phyloP scores from a whole-genome alignment of 1,140 invertebrate genomes.

The Drosophila bipectinata region DNA sequence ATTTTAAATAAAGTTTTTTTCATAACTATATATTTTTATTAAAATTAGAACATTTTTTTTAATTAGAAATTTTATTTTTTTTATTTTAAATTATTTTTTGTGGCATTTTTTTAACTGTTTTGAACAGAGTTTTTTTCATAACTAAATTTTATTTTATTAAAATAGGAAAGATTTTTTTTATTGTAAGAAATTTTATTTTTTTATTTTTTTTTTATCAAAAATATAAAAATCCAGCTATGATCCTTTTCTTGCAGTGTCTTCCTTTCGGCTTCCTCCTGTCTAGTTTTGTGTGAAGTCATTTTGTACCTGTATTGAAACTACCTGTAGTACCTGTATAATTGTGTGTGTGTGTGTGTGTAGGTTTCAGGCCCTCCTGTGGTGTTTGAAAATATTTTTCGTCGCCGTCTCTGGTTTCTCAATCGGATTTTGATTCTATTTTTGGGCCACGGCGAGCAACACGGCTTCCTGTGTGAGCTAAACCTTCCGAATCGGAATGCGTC shows the following conservation, averaged over 20 bases:
- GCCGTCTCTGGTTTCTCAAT: slow-evolving; percentile 1
- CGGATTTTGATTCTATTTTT: slow-evolving; percentile 2
- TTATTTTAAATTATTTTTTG: no score
- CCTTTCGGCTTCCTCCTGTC: slow-evolving; percentile 36
- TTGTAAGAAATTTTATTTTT: no score
- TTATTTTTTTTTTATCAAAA: background rate
- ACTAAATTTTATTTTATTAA: no score
- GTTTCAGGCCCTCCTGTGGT: slow-evolving; percentile 12
- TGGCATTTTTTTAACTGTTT: no score
- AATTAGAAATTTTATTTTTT: no score
- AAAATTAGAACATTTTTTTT: no score
- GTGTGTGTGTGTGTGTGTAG: background rate
- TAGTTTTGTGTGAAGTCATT: slow-evolving; percentile 77
- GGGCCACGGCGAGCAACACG: background rate
- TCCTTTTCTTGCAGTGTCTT: background rate
- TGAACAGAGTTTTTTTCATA: no score
- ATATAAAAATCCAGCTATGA: background rate
- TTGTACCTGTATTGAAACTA: slow-evolving; percentile 65
- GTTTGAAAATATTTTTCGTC: slow-evolving; percentile 9
- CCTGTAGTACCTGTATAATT: slow-evolving; percentile 29
- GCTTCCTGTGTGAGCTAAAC: slow-evolving; percentile 4
- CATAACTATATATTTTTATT: no score
- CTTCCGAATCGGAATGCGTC: slow-evolving; percentile 29
- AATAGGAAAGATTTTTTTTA: no score
- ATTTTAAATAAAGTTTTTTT: no score